phyloP scores from a whole-genome alignment of 1,140 invertebrate species.

The Zelostemma sp. region DNA sequence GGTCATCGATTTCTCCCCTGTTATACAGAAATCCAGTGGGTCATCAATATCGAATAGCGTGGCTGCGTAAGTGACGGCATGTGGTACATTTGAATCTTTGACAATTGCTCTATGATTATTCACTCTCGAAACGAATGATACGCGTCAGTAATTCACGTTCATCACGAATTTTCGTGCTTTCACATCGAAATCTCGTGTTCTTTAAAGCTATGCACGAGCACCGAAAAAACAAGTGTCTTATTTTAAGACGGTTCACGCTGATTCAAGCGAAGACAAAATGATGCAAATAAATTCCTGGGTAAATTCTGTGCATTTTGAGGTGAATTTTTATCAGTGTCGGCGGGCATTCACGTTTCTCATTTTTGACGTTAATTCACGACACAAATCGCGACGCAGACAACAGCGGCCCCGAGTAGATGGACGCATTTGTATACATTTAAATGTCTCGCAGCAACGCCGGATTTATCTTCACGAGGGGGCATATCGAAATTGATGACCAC shows the following conservation, averaged over 20 bases:
- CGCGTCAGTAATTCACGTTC: slow-evolving; percentile 12
- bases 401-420: slow-evolving; percentile 29
- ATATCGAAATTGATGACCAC: slow-evolving; percentile 35
- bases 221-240: background rate
- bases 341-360: too few relatives aligned
- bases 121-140: background rate
- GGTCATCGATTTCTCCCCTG: slow-evolving; percentile 15
- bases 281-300: too few relatives aligned
- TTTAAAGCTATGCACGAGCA: background rate
- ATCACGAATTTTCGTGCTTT: slow-evolving; percentile 5
- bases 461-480: slow-evolving; percentile 22
- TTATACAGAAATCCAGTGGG: slow-evolving; percentile 4
- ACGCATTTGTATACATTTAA: slow-evolving; percentile 13
- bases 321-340: too few relatives aligned
- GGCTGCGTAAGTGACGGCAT: background rate
- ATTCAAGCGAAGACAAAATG: too few relatives aligned
- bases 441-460: slow-evolving; percentile 2
- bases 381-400: slow-evolving; percentile 3
- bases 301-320: too few relatives aligned
- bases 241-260: too few relatives aligned
- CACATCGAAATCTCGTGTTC: background rate
- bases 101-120: background rate
- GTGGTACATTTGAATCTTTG: background rate
- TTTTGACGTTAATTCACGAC: background rate
- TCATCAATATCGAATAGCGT: background rate